Percentiles rank a stretch among this genome's conserved stretches.
Evolutionary conservation across 1,140 invertebrate genomes (phyloP).

Genomic region (Plodia interpunctella): DNA sequence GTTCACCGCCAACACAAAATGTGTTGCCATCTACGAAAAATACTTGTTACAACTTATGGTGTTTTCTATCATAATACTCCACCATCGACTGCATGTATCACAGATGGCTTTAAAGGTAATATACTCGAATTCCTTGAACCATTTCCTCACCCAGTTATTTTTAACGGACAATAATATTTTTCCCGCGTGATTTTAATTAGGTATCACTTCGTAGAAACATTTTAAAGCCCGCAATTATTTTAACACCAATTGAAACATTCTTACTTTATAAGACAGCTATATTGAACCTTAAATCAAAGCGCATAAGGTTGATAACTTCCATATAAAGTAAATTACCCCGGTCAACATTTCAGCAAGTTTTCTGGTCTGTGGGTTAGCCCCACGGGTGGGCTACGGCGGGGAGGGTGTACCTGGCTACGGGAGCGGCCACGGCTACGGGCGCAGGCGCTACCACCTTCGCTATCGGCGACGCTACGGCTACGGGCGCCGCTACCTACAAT

Average conservation of each 20-base stretch:
- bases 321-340: constrained; percentile 11
- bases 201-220: too few relatives aligned
- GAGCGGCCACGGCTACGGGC: constrained; percentile 56
- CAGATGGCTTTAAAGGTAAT: not conserved
- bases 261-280: not conserved
- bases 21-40: not conserved
- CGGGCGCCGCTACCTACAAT: constrained; percentile 32
- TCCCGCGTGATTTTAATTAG: too few relatives aligned
- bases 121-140: too few relatives aligned
- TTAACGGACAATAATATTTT: too few relatives aligned
- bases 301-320: not conserved
- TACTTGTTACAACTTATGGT: not conserved
- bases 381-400: constrained; percentile 57
- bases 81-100: not conserved
- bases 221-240: too few relatives aligned
- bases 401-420: constrained; percentile 40
- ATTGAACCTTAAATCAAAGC: constrained; percentile 16
- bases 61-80: not conserved
- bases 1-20: not conserved
- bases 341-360: constrained; percentile 40
- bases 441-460: constrained; percentile 60
- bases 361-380: constrained; percentile 39
- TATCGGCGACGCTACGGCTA: constrained; percentile 19
- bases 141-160: too few relatives aligned
- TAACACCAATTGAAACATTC: too few relatives aligned